Percentiles rank a stretch among this genome's conserved stretches.
Conservation (phyloP, 2,113 vertebrate genomes). For the Tringa solitaria region DNA sequence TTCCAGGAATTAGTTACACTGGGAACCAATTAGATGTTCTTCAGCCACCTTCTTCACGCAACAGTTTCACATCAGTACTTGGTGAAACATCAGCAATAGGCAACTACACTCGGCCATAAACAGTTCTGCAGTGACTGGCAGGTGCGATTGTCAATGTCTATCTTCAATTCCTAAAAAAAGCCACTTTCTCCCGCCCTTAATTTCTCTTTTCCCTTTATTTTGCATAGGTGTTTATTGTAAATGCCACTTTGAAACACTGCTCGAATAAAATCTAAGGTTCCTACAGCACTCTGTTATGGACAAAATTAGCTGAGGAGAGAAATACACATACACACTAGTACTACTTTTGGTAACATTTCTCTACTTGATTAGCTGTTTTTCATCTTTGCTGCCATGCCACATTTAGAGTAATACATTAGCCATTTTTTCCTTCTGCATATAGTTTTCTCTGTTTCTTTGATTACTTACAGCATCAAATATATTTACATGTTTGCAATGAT, state of each 20-base stretch:
- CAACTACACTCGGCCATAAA: not conserved
- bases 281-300: not conserved
- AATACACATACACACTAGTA: accelerated
- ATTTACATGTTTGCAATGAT: not conserved
- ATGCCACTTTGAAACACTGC: not conserved
- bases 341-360: not conserved
- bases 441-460: not conserved
- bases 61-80: not conserved
- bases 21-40: not conserved
- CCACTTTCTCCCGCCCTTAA: not conserved
- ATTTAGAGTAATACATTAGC: not conserved
- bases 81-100: not conserved
- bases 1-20: not conserved
- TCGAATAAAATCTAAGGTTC: not conserved
- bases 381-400: not conserved
- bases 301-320: not conserved
- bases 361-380: not conserved
- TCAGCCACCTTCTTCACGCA: not conserved
- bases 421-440: not conserved
- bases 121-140: not conserved
- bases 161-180: not conserved
- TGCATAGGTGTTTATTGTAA: not conserved
- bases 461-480: not conserved
- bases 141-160: not conserved
- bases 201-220: not conserved